Percentiles rank a stretch among this genome's conserved stretches.
Evolutionary conservation across 2,113 vertebrate species (phyloP).

Genomic region (Hepsetus odoe): DNA sequence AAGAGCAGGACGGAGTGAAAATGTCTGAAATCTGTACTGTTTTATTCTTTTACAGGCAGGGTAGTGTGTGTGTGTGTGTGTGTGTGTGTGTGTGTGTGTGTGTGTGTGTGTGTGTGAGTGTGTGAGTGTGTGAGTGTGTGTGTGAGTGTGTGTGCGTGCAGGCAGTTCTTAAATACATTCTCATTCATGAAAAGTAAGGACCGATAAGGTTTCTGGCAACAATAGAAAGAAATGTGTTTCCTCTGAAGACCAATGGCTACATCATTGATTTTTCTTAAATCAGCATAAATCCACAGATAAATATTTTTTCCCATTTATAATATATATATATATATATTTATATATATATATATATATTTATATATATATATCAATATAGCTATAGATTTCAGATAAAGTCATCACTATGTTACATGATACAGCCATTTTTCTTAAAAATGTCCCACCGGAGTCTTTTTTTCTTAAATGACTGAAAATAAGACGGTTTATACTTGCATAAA

Average conservation of each 20-base stretch:
- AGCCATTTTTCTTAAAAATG: slow-evolving; percentile 63
- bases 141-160: slow-evolving; percentile 38
- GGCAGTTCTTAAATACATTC: slow-evolving; percentile 74
- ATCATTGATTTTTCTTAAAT: slow-evolving; percentile 55
- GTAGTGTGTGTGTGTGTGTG: slow-evolving; percentile 32
- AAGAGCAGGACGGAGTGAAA: slow-evolving; percentile 7
- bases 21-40: slow-evolving; percentile 38
- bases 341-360: slow-evolving; percentile 63
- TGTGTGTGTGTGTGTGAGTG: background rate
- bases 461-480: slow-evolving; percentile 59
- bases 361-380: slow-evolving; percentile 65
- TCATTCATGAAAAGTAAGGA: slow-evolving; percentile 68
- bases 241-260: slow-evolving; percentile 69
- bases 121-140: slow-evolving; percentile 44
- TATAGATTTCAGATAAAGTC: slow-evolving; percentile 71
- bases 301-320: slow-evolving; percentile 58
- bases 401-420: slow-evolving; percentile 70
- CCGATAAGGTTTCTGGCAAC: slow-evolving; percentile 75
- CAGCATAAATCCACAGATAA: slow-evolving; percentile 44
- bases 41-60: slow-evolving; percentile 57
- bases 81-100: background rate
- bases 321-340: slow-evolving; percentile 65
- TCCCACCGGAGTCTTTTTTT: slow-evolving; percentile 66
- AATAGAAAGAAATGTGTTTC: slow-evolving; percentile 73
- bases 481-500: slow-evolving; percentile 72